Percentiles rank a stretch among this genome's conserved stretches.
Conservation (phyloP, 1,140 invertebrate species). For the Brachionus manjavacas region DNA sequence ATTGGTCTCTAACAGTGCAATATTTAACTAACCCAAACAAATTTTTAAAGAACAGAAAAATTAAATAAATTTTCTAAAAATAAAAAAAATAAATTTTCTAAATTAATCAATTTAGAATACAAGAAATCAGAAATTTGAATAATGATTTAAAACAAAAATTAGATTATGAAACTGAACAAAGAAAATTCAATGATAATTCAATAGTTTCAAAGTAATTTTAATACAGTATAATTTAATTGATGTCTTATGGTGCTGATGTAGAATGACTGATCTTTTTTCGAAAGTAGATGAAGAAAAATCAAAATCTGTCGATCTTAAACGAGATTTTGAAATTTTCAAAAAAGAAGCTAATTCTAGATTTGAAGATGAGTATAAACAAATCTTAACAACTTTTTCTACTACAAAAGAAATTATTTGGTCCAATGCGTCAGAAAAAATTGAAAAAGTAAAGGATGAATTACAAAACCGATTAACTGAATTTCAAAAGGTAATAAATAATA, state of each 20-base stretch:
- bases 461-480: not conserved
- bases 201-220: not conserved
- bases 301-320: not conserved
- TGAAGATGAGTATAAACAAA: not conserved
- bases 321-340: conserved; percentile 1
- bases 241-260: not conserved
- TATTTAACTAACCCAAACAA: too few species aligned
- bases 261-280: not conserved
- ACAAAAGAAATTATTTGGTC: not conserved
- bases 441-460: conserved; percentile 12
- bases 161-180: not conserved
- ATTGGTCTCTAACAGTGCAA: too few species aligned
- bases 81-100: too few species aligned
- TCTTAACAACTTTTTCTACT: not conserved
- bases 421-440: not conserved
- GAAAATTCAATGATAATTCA: not conserved
- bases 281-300: conserved; percentile 6
- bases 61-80: too few species aligned
- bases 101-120: not conserved
- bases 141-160: not conserved
- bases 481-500: not conserved
- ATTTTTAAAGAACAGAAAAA: too few species aligned
- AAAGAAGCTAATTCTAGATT: not conserved
- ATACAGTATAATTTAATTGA: too few species aligned
- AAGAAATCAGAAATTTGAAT: not conserved